Evolutionary conservation across 2,888 invertebrate genomes (phyloP).

Genomic region (Meiosimyza platycephala): DNA sequence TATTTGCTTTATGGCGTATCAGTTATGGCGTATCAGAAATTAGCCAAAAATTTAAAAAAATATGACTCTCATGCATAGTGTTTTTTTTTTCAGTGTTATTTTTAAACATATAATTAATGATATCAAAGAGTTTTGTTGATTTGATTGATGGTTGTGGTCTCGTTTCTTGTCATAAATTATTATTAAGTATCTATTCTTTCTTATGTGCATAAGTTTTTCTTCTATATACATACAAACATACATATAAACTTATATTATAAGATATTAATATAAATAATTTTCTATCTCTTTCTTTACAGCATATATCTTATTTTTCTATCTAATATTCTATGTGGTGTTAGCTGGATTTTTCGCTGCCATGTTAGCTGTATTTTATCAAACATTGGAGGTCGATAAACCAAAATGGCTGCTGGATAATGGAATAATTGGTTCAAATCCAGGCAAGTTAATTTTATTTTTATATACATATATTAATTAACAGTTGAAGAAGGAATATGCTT

Average conservation of each 20-base stretch:
- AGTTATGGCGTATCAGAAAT: no score
- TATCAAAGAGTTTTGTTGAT: no score
- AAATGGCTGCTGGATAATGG: conserved; percentile 91
- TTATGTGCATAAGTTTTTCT: background rate
- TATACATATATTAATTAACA: background rate
- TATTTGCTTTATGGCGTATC: no score
- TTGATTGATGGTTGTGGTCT: no score
- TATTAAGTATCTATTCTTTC: background rate
- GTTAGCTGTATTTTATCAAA: conserved; percentile 94
- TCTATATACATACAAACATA: no score
- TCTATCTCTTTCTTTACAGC: conserved; percentile 72
- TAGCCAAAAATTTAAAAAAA: no score
- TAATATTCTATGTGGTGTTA: conserved; percentile 93
- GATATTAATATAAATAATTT: background rate
- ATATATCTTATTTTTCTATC: conserved; percentile 95
- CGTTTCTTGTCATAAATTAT: background rate
- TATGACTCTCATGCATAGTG: no score
- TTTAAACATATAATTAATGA: no score
- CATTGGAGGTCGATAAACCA: conserved; percentile 84
- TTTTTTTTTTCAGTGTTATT: no score
- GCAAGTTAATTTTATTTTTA: conserved; percentile 67
- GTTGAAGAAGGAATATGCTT: background rate
- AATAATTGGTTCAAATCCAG: conserved; percentile 94
- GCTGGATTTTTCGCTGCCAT: conserved; percentile 95
- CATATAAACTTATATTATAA: no score